A percentile compares a stretch with the other conserved stretches of the same genome.
Conservation (phyloP, 1,140 invertebrate genomes). For the Lucilia cuprina region DNA sequence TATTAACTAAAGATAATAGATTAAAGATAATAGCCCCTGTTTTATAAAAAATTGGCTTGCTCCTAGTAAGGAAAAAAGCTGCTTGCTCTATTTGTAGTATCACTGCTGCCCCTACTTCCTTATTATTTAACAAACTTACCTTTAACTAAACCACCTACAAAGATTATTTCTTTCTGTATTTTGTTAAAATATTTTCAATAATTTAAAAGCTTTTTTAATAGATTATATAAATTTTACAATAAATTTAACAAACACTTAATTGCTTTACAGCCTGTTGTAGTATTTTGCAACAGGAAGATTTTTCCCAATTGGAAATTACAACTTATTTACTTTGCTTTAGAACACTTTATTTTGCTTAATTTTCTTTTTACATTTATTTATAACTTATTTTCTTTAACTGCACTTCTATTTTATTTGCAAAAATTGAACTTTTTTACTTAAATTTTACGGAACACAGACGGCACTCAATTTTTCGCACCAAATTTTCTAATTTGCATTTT, state of each 20-base stretch:
- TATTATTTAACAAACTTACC: background rate
- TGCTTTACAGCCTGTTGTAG: background rate
- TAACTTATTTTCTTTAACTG: too few relatives aligned
- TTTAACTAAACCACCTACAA: background rate
- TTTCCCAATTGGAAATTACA: background rate
- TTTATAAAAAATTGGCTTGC: too few relatives aligned
- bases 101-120: background rate
- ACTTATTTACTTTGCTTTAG: background rate
- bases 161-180: too few relatives aligned
- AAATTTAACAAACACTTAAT: background rate
- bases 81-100: background rate
- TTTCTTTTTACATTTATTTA: background rate
- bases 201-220: background rate
- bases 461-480: background rate
- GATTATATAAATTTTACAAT: background rate
- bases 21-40: too few relatives aligned
- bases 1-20: too few relatives aligned
- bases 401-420: background rate
- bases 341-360: background rate
- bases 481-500: background rate
- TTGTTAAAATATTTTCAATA: background rate
- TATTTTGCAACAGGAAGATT: background rate
- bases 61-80: background rate
- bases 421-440: background rate
- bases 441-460: conserved; percentile 2